Base-by-base conservation (phyloP, 2,113 vertebrate genomes). In the Antechinus flavipes region DNA sequence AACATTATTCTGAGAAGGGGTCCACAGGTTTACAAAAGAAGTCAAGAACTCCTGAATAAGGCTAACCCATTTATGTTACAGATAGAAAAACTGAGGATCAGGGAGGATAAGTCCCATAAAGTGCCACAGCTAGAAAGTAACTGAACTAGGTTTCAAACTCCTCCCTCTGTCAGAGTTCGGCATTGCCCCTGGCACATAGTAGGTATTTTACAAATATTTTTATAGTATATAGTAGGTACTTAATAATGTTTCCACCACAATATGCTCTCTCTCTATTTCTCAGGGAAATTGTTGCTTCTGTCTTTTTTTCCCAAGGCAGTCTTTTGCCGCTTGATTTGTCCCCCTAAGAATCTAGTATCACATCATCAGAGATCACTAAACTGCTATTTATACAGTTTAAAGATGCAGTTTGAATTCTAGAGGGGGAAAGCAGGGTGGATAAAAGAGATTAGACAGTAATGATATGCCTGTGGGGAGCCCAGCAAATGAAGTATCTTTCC, bases 361-460 rank as follows among this genome's bases (percentile, higher is more conserved):
- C 94, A 54, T 94, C 84, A 35, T 76, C 11, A 7, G 56, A 92
- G 94, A 96, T 94, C 91, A 56, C 93, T 94, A 92, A 96, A 96
- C 96, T 97, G 95, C 96, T 96, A 95, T 90, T 97, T 97, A 97
- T 96, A 96, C 91, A 96, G 97, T 97, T 96, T 97, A 96, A 97
- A 96, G 97, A 97, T 97, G 96, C 97, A 98, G 95, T 98, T 97
- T 98, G 95, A 97, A 92, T 97, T 96, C 94, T 92, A 95, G 95
- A 95, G 53, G 0, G 92, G 95, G 94, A 90, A 96, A 96, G 27
- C 91, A 94, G 97, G 97, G 98, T 91, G 97, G 98, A 97, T 98
- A 96, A 98, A 97, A 98, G 96, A 96, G 96, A 96, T 98, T 95
- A 98, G 94, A 96, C 93, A 97, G 97, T 97, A 97, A 98, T 98